Conservation (phyloP, 2,888 invertebrate species). For the Heterodera filipjevi region DNA sequence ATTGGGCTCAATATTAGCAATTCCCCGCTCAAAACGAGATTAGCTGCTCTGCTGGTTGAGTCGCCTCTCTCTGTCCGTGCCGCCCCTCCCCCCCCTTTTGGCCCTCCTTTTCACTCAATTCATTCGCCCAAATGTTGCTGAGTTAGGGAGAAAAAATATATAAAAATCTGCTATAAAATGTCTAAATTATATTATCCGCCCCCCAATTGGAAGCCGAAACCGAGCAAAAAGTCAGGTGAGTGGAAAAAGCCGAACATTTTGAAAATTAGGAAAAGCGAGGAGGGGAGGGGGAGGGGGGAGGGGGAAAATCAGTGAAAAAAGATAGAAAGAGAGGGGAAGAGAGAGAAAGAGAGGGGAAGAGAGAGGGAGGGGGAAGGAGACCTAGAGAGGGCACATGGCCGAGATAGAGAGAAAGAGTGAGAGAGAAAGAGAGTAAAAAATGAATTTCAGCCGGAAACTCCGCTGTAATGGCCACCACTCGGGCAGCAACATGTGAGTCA, state of each 20-base stretch:
- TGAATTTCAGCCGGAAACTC: neutral
- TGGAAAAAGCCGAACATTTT: neutral
- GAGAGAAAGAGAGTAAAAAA: neutral
- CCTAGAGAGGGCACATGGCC: too few species aligned
- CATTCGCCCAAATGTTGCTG: neutral
- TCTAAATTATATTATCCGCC: conserved; percentile 15
- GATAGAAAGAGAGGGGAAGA: too few species aligned
- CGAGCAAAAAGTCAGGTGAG: conserved; percentile 23
- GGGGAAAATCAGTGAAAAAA: too few species aligned
- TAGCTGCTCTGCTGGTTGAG: conserved; percentile 11
- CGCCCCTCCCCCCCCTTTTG: neutral
- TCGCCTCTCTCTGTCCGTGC: neutral
- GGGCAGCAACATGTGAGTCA: conserved; percentile 51
- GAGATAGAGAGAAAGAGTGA: neutral
- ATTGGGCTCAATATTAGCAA: conserved; percentile 7
- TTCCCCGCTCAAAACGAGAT: conserved; percentile 20
- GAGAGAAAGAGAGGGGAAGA: too few species aligned
- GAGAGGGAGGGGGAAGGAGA: too few species aligned
- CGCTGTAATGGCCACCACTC: conserved; percentile 47
- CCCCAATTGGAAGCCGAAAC: conserved; percentile 24
- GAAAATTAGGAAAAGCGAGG: too few species aligned
- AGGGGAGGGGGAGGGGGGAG: too few species aligned
- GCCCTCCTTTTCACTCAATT: neutral
- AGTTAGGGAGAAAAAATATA: neutral
- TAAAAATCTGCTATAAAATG: neutral